These are phyloP conservation scores for Apodemus speciosus DNA, from an alignment of 2,113 vertebrate species.

Conservation along the genomic window DNA sequence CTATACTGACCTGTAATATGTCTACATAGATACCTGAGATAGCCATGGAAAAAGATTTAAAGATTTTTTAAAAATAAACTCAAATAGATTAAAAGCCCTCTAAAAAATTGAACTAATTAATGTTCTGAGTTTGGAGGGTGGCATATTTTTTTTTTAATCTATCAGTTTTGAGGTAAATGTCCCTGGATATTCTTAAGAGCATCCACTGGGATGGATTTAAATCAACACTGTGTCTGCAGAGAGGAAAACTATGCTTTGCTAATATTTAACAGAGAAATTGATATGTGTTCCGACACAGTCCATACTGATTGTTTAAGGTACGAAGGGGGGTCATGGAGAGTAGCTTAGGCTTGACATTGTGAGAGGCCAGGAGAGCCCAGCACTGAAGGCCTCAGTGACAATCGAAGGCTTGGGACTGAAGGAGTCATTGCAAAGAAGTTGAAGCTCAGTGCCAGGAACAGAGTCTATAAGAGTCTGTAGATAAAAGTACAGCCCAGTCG, in stretches of 20 bases:
- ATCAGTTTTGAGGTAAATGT: neutral
- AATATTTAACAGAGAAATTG: neutral
- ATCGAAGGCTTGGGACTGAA: neutral
- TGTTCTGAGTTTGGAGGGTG: neutral
- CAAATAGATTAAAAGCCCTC: neutral
- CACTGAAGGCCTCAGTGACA: neutral
- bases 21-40: neutral
- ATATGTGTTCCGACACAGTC: accelerated
- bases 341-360: neutral
- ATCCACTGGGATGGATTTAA: neutral
- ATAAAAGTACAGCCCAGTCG: neutral
- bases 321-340: neutral
- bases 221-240: neutral
- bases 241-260: neutral
- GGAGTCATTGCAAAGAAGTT: neutral
- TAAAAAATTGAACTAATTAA: neutral
- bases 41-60: neutral
- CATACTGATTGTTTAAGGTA: neutral
- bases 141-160: neutral
- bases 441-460: neutral
- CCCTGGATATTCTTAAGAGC: neutral
- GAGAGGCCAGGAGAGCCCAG: neutral
- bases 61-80: neutral
- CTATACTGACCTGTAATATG: neutral
- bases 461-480: neutral